A percentile compares a stretch with the other conserved stretches of the same genome.
phyloP scores from a whole-genome alignment of 2,797 vertebrate genomes.

The Darevskia mixta region DNA sequence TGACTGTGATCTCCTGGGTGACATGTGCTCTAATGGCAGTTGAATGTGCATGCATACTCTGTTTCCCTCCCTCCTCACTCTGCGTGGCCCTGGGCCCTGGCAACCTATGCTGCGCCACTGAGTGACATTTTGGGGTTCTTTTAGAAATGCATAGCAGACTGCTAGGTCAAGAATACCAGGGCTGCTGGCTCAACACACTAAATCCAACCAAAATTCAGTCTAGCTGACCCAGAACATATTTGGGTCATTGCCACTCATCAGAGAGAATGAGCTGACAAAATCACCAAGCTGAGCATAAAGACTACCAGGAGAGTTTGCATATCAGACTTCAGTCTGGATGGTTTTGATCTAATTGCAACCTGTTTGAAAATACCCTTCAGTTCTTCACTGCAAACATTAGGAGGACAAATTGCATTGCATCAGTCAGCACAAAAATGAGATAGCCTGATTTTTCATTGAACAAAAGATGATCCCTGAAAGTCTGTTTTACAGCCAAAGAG shows the following conservation, averaged over 20 bases:
- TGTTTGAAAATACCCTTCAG: background rate
- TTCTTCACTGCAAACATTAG: background rate
- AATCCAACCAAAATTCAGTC: background rate
- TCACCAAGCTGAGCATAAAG: background rate
- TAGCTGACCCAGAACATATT: background rate
- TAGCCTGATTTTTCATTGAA: slow-evolving; percentile 17
- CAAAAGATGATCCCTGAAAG: slow-evolving; percentile 21
- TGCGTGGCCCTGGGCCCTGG: too few species aligned
- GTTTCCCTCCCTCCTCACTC: too few species aligned
- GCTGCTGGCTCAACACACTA: background rate
- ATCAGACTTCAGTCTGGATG: background rate
- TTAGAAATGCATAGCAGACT: too few species aligned
- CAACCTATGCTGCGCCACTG: too few species aligned
- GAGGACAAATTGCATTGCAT: background rate
- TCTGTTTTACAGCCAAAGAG: background rate
- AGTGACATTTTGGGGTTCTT: background rate
- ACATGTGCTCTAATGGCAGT: too few species aligned
- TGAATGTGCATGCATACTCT: too few species aligned
- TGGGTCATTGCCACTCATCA: background rate
- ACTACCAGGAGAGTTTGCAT: slow-evolving; percentile 5
- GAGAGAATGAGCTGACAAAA: slow-evolving; percentile 5
- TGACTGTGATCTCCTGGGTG: too few species aligned
- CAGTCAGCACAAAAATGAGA: slow-evolving; percentile 23
- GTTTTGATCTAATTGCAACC: background rate
- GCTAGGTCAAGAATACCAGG: background rate